Conservation (phyloP, 2,888 invertebrate species). For the Mythimna pallens region DNA sequence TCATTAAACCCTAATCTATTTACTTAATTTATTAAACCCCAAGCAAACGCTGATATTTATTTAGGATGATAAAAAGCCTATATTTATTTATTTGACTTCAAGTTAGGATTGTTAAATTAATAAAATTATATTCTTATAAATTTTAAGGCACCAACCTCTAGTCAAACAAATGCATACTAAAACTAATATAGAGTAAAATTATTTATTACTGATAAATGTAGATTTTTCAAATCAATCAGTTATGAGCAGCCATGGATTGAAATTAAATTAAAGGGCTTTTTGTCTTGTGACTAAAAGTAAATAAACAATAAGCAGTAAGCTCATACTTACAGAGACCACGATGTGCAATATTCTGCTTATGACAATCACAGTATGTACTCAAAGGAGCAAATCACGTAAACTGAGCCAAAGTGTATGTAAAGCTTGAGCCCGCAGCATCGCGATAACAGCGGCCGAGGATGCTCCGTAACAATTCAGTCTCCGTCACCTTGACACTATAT, state of each 20-base stretch:
- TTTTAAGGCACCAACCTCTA: not conserved
- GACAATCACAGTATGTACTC: constrained; percentile 11
- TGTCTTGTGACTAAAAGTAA: not conserved
- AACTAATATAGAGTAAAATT: not conserved
- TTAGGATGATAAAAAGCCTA: no score
- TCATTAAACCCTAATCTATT: no score
- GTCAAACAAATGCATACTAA: not conserved
- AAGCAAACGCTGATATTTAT: no score
- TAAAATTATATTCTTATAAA: not conserved
- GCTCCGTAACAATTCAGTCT: constrained; percentile 54
- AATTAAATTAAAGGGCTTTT: no score
- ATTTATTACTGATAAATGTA: not conserved
- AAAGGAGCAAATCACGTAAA: constrained; percentile 50
- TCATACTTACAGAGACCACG: constrained; percentile 47
- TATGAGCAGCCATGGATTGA: not conserved
- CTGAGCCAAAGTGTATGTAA: constrained; percentile 7
- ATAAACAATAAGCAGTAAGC: not conserved
- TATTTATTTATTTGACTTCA: no score
- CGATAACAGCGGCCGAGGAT: constrained; percentile 59
- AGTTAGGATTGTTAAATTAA: no score
- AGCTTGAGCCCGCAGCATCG: constrained; percentile 33
- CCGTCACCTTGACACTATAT: constrained; percentile 82
- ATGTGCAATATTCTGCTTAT: not conserved
- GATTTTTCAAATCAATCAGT: not conserved
- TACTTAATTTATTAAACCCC: no score